These are phyloP conservation scores for Homarus gammarus DNA, from an alignment of 2,888 invertebrate species.

Conservation along the genomic window DNA sequence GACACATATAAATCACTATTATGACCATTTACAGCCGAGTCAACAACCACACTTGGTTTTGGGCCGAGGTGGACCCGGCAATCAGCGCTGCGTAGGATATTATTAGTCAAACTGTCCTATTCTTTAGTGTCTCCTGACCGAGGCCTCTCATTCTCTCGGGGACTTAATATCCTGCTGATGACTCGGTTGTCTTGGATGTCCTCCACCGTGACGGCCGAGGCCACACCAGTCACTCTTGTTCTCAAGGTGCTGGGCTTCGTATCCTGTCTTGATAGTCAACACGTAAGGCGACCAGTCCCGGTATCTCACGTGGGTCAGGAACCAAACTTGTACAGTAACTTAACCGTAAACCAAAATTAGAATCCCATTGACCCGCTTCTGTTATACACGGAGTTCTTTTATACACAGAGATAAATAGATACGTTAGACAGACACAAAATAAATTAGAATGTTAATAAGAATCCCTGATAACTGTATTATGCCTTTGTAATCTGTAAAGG, in stretches of 20 bases:
- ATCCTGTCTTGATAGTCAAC: background rate
- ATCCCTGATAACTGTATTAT: too few relatives aligned
- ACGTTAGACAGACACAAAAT: too few relatives aligned
- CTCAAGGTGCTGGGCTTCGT: background rate
- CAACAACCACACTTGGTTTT: constrained; percentile 16
- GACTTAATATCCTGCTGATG: background rate
- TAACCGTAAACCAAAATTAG: too few relatives aligned
- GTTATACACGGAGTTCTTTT: too few relatives aligned
- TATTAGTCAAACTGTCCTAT: constrained; percentile 16
- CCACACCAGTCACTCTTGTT: background rate
- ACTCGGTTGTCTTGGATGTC: background rate
- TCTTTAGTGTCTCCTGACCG: background rate
- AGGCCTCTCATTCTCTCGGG: background rate
- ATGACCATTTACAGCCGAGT: constrained; percentile 10
- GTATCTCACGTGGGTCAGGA: too few relatives aligned
- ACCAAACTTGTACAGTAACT: too few relatives aligned
- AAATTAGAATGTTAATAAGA: too few relatives aligned
- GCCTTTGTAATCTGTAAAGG: too few relatives aligned
- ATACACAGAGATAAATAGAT: too few relatives aligned
- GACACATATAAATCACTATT: constrained; percentile 33
- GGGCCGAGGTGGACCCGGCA: background rate
- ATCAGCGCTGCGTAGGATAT: background rate
- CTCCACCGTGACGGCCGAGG: background rate
- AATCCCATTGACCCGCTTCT: too few relatives aligned
- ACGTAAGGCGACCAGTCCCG: too few relatives aligned